A percentile compares a stretch with the other conserved stretches of the same genome.
Evolutionary conservation across 2,888 invertebrate species (phyloP).

Genomic region (Vannuccia rotundouncinata): DNA sequence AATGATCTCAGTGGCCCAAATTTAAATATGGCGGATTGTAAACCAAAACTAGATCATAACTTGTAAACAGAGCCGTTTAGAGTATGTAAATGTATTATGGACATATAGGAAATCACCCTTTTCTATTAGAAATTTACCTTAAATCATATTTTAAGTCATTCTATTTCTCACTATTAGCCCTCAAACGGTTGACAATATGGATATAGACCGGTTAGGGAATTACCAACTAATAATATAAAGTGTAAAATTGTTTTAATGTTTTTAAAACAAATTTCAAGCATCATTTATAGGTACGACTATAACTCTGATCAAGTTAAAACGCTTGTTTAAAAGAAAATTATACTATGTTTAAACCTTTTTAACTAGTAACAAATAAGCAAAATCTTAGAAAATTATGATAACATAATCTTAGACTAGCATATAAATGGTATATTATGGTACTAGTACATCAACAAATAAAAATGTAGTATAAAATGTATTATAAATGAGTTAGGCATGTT

Average conservation of each 20-base stretch:
- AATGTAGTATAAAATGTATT: not conserved
- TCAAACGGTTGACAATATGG: too few relatives aligned
- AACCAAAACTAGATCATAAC: too few relatives aligned
- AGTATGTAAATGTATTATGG: too few relatives aligned
- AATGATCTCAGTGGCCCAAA: too few relatives aligned
- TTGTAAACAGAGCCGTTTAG: too few relatives aligned
- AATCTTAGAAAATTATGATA: not conserved
- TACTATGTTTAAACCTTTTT: not conserved
- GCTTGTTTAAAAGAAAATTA: not conserved
- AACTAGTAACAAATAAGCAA: not conserved
- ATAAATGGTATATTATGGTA: not conserved
- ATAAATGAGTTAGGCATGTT: not conserved
- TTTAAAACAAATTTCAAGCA: not conserved
- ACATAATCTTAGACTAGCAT: slow-evolving; percentile 2
- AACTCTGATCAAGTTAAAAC: not conserved
- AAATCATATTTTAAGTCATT: too few relatives aligned
- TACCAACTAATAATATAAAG: not conserved
- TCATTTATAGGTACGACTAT: not conserved
- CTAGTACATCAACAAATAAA: not conserved
- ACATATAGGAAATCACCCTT: too few relatives aligned
- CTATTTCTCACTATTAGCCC: too few relatives aligned
- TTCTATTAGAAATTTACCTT: too few relatives aligned
- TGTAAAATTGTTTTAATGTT: slow-evolving; percentile 19
- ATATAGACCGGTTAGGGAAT: too few relatives aligned
- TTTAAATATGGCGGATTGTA: too few relatives aligned